Evolutionary conservation across 2,113 vertebrate genomes (phyloP).

Genomic region (Mohoua ochrocephala): DNA sequence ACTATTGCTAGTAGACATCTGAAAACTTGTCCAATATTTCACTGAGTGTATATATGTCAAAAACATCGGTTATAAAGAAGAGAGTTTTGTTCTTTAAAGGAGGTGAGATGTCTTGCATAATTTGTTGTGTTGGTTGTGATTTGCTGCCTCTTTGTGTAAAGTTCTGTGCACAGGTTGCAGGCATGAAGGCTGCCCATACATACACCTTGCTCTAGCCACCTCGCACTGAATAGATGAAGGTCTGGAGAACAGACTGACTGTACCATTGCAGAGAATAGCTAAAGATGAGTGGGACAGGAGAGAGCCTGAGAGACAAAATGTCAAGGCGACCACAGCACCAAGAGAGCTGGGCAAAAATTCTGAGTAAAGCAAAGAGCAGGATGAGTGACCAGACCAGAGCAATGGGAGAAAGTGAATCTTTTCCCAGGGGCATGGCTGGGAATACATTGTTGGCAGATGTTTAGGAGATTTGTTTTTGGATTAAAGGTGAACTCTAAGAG

Average conservation of each 20-base stretch:
- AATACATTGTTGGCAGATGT: background rate
- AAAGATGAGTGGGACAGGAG: background rate
- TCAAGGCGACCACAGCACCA: background rate
- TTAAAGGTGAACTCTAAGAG: background rate
- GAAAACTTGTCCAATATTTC: background rate
- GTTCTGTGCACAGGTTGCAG: fast-evolving
- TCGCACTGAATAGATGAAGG: background rate
- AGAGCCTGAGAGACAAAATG: background rate
- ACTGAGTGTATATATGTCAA: background rate
- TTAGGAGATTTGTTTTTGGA: background rate
- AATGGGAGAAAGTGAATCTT: background rate
- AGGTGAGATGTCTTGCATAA: background rate
- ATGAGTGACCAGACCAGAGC: fast-evolving
- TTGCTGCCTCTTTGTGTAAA: background rate
- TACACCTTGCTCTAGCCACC: background rate
- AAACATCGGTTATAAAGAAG: background rate
- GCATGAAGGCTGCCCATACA: background rate
- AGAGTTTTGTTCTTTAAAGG: background rate
- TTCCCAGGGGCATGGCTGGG: background rate
- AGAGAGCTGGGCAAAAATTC: background rate
- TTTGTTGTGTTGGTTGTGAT: background rate
- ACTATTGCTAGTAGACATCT: background rate
- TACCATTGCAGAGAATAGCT: background rate
- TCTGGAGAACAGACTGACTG: background rate
- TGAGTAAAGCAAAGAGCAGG: background rate